A percentile compares a stretch with the other conserved stretches of the same genome.
Conservation (phyloP, 2,888 invertebrate genomes). For the Megaustenia siamemsis region DNA sequence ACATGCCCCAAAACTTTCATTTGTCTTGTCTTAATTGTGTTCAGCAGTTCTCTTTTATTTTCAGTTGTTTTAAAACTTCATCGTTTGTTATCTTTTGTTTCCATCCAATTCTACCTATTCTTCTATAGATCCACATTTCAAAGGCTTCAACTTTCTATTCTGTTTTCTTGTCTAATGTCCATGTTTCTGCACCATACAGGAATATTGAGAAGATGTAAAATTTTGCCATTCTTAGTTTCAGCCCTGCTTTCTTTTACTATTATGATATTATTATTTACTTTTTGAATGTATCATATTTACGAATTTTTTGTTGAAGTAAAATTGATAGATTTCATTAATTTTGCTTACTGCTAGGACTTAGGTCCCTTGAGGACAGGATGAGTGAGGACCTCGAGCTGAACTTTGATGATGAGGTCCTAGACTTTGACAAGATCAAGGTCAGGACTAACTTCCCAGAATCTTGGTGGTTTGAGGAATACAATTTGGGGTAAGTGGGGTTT, state of each 20-base stretch:
- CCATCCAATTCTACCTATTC: no score
- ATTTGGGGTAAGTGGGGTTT: slow-evolving; percentile 55
- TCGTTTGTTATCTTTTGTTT: no score
- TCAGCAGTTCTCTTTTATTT: no score
- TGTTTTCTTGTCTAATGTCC: no score
- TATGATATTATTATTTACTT: not conserved
- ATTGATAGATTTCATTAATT: not conserved
- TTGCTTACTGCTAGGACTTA: slow-evolving; percentile 20
- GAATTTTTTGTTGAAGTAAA: not conserved
- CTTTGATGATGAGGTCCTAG: slow-evolving; percentile 57
- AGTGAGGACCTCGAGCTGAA: slow-evolving; percentile 57
- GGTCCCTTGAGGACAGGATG: not conserved
- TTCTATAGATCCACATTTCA: no score
- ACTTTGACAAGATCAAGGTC: slow-evolving; percentile 53
- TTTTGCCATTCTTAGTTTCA: no score
- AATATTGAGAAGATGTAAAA: no score
- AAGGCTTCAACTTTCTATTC: no score
- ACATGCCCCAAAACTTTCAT: no score
- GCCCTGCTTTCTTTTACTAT: not conserved
- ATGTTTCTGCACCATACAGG: no score
- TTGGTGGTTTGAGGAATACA: slow-evolving; percentile 66
- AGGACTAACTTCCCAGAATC: slow-evolving; percentile 70
- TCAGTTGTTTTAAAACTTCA: no score
- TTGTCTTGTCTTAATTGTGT: no score
- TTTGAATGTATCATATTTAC: not conserved